Conservation (phyloP, 2,797 vertebrate species). For the Myotis daubentonii region DNA sequence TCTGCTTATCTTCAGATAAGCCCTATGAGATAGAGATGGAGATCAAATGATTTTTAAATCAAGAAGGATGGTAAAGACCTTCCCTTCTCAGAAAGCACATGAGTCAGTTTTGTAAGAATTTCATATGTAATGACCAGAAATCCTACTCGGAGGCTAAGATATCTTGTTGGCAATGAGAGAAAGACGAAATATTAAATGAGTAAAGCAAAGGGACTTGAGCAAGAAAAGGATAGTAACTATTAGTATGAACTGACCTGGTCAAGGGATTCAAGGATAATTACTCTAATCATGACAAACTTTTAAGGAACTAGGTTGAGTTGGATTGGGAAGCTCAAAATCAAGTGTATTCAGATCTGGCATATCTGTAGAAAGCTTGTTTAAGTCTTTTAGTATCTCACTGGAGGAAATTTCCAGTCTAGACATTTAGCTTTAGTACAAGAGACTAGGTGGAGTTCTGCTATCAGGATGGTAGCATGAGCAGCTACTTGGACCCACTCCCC, state of each 20-base stretch:
- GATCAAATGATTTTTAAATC: constrained; percentile 34
- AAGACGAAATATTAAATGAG: constrained; percentile 4
- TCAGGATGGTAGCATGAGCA: not conserved
- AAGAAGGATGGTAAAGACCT: not conserved
- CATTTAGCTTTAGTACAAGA: not conserved
- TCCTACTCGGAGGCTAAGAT: not conserved
- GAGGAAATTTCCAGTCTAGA: constrained; percentile 24
- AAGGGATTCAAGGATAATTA: not conserved
- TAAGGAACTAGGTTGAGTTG: not conserved
- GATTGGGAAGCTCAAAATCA: constrained; percentile 11
- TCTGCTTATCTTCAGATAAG: not conserved
- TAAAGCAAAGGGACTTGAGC: not conserved
- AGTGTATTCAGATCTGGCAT: constrained; percentile 7
- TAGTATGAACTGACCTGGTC: not conserved
- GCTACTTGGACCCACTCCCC: not conserved
- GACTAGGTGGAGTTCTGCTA: not conserved
- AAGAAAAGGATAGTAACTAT: not conserved
- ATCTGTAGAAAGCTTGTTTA: not conserved
- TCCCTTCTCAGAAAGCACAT: not conserved
- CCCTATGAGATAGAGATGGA: not conserved
- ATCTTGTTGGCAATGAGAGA: not conserved
- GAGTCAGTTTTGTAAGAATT: constrained; percentile 20
- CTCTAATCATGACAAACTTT: not conserved
- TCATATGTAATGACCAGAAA: not conserved
- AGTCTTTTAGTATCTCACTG: not conserved